Base-by-base conservation (phyloP, 2,888 invertebrate species). In the Pristionchus arcanus region DNA sequence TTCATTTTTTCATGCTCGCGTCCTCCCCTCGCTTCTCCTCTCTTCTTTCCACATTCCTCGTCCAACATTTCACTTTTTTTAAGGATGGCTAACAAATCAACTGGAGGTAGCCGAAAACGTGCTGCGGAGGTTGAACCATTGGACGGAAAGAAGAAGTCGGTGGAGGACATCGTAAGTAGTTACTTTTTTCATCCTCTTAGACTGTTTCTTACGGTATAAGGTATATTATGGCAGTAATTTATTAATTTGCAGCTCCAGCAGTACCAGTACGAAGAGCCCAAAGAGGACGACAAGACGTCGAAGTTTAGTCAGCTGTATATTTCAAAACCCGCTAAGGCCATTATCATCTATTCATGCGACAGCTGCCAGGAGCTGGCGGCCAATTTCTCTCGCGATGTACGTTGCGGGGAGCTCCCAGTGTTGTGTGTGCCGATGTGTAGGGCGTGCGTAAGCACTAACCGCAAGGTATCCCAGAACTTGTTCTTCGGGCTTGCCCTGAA, bases 81-180 rank as follows among this genome's bases (percentile, higher is more conserved):
- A 11, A n/a, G n/a, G 31, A 31, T 31, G 31, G 16, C 28, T 16
- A 31, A 28, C 71, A 71, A 71, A 25, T 7, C 71, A 42, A 42
- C 71, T 16, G 25, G n/a, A 25, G 28, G 21, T 4, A 71, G n/a
- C 13, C 28, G 71, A 16, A 71, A 71, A 21, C 2, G 71, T 2
- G 28, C 71, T 71, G 28, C 71, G 21, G 71, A 71, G 16, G 34
- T 4, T n/a, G 31, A 71, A 15, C 7, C 71, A n/a, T 31, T 25
- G 42, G 42, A 42, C 3, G 71, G 34, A 15, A n/a, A 16, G 16
- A 71, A 71, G 71, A 21, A 28, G 13, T 71, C 71, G 28, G 34
- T 71, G 31, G 71, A 71, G n/a, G 71, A 71, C 15, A 21, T 71
- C 71, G 71, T 71, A 34, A 71, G 28, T 71, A 42, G 42, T 42